phyloP scores from a whole-genome alignment of 2,797 vertebrate species.

The Bryconaethiops microstoma region DNA sequence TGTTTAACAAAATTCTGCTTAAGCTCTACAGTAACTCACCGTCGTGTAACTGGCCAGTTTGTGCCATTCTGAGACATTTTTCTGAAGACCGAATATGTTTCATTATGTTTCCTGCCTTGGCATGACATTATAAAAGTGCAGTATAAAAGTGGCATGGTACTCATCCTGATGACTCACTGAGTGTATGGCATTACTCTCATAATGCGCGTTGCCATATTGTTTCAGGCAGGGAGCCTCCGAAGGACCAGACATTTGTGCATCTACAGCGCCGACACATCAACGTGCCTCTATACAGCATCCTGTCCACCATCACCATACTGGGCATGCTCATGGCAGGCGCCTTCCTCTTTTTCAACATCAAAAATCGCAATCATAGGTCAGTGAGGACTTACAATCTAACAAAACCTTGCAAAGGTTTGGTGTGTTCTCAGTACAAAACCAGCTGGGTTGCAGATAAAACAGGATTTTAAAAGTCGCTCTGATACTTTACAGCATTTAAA shows the following conservation, averaged over 20 bases:
- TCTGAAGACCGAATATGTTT: slow-evolving; percentile 17
- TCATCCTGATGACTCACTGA: neutral
- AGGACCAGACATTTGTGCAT: slow-evolving; percentile 93
- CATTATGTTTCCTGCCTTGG: slow-evolving; percentile 17
- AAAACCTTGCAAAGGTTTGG: neutral
- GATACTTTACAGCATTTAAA: too few relatives aligned
- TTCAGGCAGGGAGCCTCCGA: slow-evolving; percentile 93
- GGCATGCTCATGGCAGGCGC: slow-evolving; percentile 99
- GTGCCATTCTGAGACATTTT: neutral
- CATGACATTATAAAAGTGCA: slow-evolving; percentile 36
- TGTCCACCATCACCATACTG: slow-evolving; percentile 94
- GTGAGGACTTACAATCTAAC: slow-evolving; percentile 11
- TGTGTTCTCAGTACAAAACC: neutral
- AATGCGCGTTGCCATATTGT: neutral
- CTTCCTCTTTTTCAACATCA: slow-evolving; percentile 98
- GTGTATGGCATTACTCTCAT: neutral
- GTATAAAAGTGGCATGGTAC: neutral
- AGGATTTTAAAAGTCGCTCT: too few relatives aligned
- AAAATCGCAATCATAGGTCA: slow-evolving; percentile 99
- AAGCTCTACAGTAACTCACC: neutral
- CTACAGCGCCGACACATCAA: slow-evolving; percentile 95
- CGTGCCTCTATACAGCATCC: slow-evolving; percentile 95
- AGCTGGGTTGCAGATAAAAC: too few relatives aligned
- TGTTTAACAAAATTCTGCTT: neutral
- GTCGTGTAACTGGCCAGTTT: neutral